Evolutionary conservation across 23 tunicate genomes (phyloP), one percentile per base, ranked within the genome.

Genomic region (Halocynthia aurantium): DNA sequence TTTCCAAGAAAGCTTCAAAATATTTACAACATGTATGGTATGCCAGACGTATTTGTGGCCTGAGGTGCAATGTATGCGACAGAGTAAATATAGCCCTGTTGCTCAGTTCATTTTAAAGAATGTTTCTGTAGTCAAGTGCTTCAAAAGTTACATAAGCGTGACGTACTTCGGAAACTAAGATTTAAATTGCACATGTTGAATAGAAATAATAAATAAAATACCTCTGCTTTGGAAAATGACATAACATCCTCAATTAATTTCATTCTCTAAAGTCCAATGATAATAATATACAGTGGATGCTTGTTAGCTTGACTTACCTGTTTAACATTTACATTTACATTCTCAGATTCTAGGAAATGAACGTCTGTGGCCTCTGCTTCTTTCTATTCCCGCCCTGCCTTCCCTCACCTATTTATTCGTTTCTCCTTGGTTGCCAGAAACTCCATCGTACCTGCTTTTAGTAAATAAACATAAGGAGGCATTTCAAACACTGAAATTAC

Each of bases 371-470:
- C 91, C 97, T 10, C 21, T 70, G 6, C 68, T 85, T 49, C 84
- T 91, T 6, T 53, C 91, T 13, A n/a, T 85, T 12, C 79, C 90
- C 8, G 71, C 88, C 7, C 13, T 85, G 50, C 97, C 97, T 7
- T 91, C 97, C 0, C 8, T 91, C 8, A 54, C 72, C 0, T 91
- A 91, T 77, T 22, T 91, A 10, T 12, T 81, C 7, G 51, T 49
- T 4, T 81, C 83, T 6, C 80, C 80, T 49, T 91, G 86, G 86
- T 68, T 91, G 17, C 97, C 97, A 53, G 91, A 91, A 54, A 80
- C 97, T 11, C 97, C 97, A 5, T 81, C 84, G 13, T 82, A 82
- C 67, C 82, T 91, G 13, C 61, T 92, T 50, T 57, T 76, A 17
- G 60, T 62, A 40, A 85, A 85, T 17, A 86, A 79, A 12, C 72